Evolutionary conservation across 2,888 invertebrate genomes (phyloP).

Genomic region (Tinea pellionella): DNA sequence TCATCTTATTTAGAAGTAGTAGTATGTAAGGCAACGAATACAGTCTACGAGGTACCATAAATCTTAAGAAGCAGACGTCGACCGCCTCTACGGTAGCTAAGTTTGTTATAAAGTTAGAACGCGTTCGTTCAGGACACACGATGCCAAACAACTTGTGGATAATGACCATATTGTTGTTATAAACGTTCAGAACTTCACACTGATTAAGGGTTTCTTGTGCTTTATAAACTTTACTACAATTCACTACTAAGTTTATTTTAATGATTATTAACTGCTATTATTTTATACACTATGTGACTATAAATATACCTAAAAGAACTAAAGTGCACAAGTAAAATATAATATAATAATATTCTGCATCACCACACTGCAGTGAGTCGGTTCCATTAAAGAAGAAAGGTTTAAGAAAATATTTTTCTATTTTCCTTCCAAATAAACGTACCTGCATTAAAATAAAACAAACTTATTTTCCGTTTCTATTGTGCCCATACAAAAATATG

Average conservation of each 20-base stretch:
- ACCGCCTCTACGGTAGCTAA: conserved; percentile 4
- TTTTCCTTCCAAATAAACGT: neutral
- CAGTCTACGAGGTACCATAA: conserved; percentile 4
- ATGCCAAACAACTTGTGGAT: conserved; percentile 9
- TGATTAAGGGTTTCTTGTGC: neutral
- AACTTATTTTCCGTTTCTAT: neutral
- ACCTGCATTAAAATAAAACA: neutral
- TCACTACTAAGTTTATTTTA: neutral
- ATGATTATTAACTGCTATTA: neutral
- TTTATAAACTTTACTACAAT: neutral
- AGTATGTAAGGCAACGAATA: neutral
- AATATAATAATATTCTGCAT: neutral
- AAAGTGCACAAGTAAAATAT: too few species aligned
- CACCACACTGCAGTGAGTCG: neutral
- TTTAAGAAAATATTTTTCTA: neutral
- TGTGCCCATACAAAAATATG: neutral
- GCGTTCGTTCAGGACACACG: conserved; percentile 7
- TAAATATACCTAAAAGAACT: too few species aligned
- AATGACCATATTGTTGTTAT: conserved; percentile 14
- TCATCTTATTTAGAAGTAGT: conserved; percentile 7
- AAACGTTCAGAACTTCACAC: conserved; percentile 9
- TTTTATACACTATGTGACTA: neutral
- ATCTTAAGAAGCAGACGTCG: conserved; percentile 6
- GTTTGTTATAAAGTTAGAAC: conserved; percentile 11
- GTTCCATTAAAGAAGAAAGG: neutral